Conservation (phyloP, 2,113 vertebrate genomes). For the Carlito syrichta region DNA sequence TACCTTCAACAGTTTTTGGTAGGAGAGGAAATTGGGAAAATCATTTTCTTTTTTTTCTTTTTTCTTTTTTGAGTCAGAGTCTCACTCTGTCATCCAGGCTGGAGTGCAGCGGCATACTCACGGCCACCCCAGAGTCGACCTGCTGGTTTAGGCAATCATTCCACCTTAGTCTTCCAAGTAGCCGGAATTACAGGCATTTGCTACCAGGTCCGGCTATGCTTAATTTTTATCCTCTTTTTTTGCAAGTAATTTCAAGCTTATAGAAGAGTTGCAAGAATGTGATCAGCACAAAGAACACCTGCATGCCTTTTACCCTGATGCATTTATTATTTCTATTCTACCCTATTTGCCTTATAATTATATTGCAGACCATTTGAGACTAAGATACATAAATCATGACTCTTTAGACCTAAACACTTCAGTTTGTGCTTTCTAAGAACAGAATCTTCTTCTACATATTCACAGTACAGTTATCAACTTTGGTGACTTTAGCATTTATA, state of each 20-base stretch:
- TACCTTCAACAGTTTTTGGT: neutral
- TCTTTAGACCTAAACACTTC: neutral
- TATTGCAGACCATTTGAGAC: neutral
- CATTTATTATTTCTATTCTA: neutral
- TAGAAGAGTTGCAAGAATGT: neutral
- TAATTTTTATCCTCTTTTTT: neutral
- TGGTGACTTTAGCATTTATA: neutral
- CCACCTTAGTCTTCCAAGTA: no score
- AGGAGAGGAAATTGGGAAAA: neutral
- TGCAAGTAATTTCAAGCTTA: constrained; percentile 1
- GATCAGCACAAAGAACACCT: neutral
- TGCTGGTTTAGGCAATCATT: no score
- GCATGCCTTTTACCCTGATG: neutral
- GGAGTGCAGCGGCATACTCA: no score
- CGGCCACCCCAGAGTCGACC: no score
- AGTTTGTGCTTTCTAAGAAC: neutral
- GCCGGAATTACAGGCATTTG: no score
- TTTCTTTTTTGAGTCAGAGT: no score
- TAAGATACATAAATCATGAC: neutral
- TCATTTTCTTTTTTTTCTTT: neutral
- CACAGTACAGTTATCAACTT: neutral
- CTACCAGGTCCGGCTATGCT: no score
- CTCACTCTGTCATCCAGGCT: no score
- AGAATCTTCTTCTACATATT: neutral
- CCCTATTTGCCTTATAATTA: neutral